A percentile compares a stretch with the other conserved stretches of the same genome.
phyloP scores from a whole-genome alignment of 1,140 invertebrate species.

The Zaprionus kolodkinae region DNA sequence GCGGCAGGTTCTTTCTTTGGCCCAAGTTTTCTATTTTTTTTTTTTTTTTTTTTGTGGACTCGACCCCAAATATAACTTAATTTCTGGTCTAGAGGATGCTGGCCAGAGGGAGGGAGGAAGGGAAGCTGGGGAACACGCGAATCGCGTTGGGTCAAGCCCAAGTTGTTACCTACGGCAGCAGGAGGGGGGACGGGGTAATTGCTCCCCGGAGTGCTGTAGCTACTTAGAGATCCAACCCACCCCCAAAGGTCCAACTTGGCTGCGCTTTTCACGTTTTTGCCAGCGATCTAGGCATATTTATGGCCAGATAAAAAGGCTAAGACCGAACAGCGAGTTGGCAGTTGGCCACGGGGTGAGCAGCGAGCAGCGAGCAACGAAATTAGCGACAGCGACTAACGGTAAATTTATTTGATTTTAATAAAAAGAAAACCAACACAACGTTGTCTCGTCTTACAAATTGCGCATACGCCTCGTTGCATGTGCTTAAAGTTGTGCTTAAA shows the following conservation, averaged over 20 bases:
- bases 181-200: conserved; percentile 56
- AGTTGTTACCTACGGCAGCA: conserved; percentile 64
- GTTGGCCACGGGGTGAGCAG: background rate
- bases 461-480: conserved; percentile 45
- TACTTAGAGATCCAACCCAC: conserved; percentile 67
- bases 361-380: conserved; percentile 16
- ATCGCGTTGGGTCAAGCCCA: conserved; percentile 53
- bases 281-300: conserved; percentile 70
- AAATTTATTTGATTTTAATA: conserved; percentile 46
- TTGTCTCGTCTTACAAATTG: conserved; percentile 57
- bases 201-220: conserved; percentile 74
- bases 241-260: conserved; percentile 39
- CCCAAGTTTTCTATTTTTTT: too few species aligned
- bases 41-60: conserved; percentile 43
- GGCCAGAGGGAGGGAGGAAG: background rate
- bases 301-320: conserved; percentile 75
- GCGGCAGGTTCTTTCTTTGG: conserved; percentile 40
- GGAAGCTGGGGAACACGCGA: background rate
- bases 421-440: conserved; percentile 38
- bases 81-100: conserved; percentile 59
- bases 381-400: conserved; percentile 37
- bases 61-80: conserved; percentile 71
- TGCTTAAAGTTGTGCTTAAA: conserved; percentile 55
- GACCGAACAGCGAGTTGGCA: conserved; percentile 51
- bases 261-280: conserved; percentile 6